Evolutionary conservation across 2,888 invertebrate species (phyloP).

Genomic region (Keiferia lycopersicella): DNA sequence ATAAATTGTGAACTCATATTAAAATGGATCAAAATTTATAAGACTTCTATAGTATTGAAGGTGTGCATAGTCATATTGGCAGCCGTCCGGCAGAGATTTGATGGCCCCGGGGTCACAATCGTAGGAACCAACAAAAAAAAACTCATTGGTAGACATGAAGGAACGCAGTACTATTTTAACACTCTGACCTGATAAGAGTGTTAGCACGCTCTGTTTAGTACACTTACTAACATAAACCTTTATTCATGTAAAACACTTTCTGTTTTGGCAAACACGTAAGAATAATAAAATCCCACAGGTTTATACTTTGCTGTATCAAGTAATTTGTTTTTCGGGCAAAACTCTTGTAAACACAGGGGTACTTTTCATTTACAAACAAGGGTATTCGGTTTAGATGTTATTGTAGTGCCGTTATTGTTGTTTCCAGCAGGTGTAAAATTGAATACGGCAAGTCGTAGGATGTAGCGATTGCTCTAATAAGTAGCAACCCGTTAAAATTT

Average conservation of each 20-base stretch:
- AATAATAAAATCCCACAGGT: constrained; percentile 9
- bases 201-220: neutral
- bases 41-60: no score
- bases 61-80: no score
- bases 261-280: neutral
- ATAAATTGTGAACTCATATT: neutral
- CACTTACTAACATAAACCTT: neutral
- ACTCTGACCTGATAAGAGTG: no score
- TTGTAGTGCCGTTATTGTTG: constrained; percentile 26
- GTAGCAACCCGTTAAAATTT: no score
- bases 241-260: neutral
- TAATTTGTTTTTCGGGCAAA: neutral
- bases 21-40: no score
- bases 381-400: constrained; percentile 15
- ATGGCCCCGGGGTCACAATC: no score
- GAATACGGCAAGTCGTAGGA: constrained; percentile 17
- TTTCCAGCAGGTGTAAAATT: constrained; percentile 37
- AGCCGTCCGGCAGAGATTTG: no score
- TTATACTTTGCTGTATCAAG: neutral
- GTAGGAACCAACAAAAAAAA: no score
- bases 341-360: neutral
- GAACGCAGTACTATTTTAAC: no score
- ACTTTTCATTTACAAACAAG: neutral
- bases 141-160: no score
- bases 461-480: neutral